A percentile compares a stretch with the other conserved stretches of the same genome.
Conservation (phyloP, 2,888 invertebrate genomes). For the Dasypogon diadema region DNA sequence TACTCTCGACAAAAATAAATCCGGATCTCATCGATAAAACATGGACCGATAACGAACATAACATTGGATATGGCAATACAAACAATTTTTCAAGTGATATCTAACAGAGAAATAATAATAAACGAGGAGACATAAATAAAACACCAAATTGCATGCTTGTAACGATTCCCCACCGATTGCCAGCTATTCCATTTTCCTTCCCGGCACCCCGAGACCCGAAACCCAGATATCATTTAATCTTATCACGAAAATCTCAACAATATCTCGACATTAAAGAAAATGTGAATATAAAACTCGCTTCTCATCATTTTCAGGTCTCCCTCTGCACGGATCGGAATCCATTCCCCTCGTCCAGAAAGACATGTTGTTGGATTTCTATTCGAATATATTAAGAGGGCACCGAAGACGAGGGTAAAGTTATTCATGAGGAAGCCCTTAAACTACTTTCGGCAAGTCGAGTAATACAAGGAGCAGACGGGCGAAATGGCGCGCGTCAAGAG, state of each 20-base stretch:
- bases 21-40: slow-evolving; percentile 39
- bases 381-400: slow-evolving; percentile 40
- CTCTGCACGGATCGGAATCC: neutral
- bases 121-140: slow-evolving; percentile 47
- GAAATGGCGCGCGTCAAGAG: neutral
- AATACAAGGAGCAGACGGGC: slow-evolving; percentile 54
- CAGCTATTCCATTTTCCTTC: neutral
- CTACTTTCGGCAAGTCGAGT: slow-evolving; percentile 59
- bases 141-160: slow-evolving; percentile 36
- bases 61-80: slow-evolving; percentile 11
- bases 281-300: slow-evolving; percentile 48
- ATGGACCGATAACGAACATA: slow-evolving; percentile 36
- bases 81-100: slow-evolving; percentile 46
- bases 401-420: slow-evolving; percentile 29
- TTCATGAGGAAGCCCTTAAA: slow-evolving; percentile 56
- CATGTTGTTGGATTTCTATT: slow-evolving; percentile 32
- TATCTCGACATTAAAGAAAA: slow-evolving; percentile 47
- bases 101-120: slow-evolving; percentile 47
- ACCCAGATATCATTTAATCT: slow-evolving; percentile 41
- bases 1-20: neutral
- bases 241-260: slow-evolving; percentile 49
- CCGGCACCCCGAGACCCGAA: too few species aligned
- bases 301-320: slow-evolving; percentile 12
- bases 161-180: neutral
- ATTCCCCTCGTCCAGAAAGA: neutral